phyloP scores from a whole-genome alignment of 2,888 invertebrate species.

The Bimastos eiseni region DNA sequence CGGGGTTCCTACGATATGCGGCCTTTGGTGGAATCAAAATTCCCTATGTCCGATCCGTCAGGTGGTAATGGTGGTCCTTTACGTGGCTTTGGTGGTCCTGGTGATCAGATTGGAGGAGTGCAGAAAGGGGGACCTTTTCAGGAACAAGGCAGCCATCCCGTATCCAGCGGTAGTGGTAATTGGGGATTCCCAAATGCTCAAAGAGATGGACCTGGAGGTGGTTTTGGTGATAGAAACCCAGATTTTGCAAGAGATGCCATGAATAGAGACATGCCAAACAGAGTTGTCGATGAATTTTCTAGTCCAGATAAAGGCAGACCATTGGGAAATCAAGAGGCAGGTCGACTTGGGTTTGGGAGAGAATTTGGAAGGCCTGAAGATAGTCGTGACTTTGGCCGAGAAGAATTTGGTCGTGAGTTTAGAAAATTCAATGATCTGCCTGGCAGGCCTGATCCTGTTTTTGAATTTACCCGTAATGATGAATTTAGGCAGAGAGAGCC shows the following conservation, averaged over 20 bases:
- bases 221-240: not conserved
- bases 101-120: conserved; percentile 16
- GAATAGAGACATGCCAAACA: not conserved
- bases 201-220: no score
- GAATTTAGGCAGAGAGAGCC: not conserved
- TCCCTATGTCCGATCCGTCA: not conserved
- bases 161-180: not conserved
- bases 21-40: not conserved
- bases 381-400: not conserved
- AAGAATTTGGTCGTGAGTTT: not conserved
- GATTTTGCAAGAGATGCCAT: not conserved
- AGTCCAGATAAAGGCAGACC: not conserved
- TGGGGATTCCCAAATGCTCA: no score
- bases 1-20: not conserved
- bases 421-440: not conserved
- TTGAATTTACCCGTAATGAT: not conserved
- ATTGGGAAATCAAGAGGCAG: conserved; percentile 4
- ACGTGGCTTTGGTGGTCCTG: not conserved
- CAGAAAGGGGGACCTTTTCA: not conserved
- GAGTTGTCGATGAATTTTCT: not conserved
- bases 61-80: not conserved
- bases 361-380: not conserved
- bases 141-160: not conserved
- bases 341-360: not conserved
- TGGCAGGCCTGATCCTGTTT: not conserved